Conservation (phyloP, 2,113 vertebrate species). For the Podarcis cretensis region DNA sequence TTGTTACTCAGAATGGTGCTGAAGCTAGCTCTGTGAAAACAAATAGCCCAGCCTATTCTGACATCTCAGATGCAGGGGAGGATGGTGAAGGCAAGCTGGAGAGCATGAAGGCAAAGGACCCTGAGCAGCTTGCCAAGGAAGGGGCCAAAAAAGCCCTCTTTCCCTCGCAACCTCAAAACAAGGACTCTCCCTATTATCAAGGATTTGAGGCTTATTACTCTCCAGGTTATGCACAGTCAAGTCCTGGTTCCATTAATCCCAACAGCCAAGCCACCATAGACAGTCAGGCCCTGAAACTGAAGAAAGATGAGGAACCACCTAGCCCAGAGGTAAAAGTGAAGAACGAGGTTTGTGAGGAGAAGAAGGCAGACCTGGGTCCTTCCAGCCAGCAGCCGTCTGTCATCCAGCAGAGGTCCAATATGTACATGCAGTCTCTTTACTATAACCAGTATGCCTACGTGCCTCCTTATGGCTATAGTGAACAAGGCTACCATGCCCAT, state of each 20-base stretch:
- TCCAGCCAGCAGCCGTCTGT: constrained; percentile 92
- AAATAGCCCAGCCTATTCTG: constrained; percentile 96
- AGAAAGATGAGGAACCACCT: constrained; percentile 92
- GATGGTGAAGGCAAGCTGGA: constrained; percentile 94
- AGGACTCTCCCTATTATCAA: constrained; percentile 93
- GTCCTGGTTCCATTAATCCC: constrained; percentile 84
- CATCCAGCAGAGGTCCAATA: constrained; percentile 96
- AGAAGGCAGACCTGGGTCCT: constrained; percentile 82
- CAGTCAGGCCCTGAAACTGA: constrained; percentile 85
- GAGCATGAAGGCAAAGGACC: constrained; percentile 84
- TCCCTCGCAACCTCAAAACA: constrained; percentile 86
- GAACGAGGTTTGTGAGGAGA: constrained; percentile 88
- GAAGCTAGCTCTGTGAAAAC: constrained; percentile 95
- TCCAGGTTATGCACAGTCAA: constrained; percentile 91
- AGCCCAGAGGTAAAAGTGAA: constrained; percentile 86
- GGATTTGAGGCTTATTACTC: constrained; percentile 95
- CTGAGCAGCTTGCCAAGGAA: constrained; percentile 90
- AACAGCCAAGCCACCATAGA: constrained; percentile 74
- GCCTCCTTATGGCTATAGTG: constrained; percentile 92
- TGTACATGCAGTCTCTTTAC: constrained; percentile 99
- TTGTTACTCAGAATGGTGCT: constrained; percentile 92
- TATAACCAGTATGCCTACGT: constrained; percentile 98
- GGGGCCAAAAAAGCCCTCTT: constrained; percentile 95
- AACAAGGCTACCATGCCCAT: constrained; percentile 95
- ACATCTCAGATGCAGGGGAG: constrained; percentile 97